Percentiles rank a stretch among this genome's conserved stretches.
phyloP scores from a whole-genome alignment of 2,888 invertebrate species.

The Netelia virgata region DNA sequence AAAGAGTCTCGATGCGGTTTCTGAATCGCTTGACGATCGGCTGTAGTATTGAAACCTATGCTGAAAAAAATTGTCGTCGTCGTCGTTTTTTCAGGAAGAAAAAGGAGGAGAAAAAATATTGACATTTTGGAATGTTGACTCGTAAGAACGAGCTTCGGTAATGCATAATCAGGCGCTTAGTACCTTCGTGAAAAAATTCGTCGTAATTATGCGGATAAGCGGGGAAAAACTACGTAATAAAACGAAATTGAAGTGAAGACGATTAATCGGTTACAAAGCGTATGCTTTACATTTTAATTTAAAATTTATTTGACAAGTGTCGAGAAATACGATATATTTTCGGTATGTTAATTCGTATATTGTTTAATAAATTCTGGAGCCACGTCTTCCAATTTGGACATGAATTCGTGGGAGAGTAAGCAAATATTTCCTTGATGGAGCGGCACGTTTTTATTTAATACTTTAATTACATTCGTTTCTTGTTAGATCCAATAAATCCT shows the following conservation, averaged over 20 bases:
- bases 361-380: too few species aligned
- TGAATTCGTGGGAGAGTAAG: too few species aligned
- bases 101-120: neutral
- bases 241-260: neutral
- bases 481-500: neutral
- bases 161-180: neutral
- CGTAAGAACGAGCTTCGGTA: neutral
- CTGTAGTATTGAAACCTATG: neutral
- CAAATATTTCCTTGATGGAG: too few species aligned
- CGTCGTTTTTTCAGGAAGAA: neutral
- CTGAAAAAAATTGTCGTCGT: neutral
- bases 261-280: neutral
- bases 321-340: too few species aligned
- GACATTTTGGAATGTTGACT: neutral
- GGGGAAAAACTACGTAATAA: too few species aligned
- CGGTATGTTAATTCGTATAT: too few species aligned
- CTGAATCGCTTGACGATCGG: neutral
- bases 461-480: neutral
- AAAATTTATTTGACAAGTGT: too few species aligned
- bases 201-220: neutral
- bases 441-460: too few species aligned
- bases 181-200: neutral
- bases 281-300: too few species aligned
- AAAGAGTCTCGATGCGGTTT: neutral
- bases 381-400: too few species aligned